phyloP scores from a whole-genome alignment of 2,888 invertebrate genomes.

The Geophilus truncorum region DNA sequence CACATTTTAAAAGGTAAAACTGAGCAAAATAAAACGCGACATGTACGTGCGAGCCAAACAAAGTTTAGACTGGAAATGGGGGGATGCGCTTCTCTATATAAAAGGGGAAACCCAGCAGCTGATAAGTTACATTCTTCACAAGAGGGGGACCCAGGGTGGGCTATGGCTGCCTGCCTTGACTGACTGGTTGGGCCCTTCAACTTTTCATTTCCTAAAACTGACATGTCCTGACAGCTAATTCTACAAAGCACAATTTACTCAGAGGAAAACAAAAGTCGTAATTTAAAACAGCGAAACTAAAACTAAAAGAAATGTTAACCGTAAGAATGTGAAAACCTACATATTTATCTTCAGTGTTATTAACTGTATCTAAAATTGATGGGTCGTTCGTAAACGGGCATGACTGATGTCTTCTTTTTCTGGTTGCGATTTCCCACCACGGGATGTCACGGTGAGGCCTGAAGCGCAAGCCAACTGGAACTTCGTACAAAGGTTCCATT shows the following conservation, averaged over 20 bases:
- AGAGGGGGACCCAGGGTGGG: background rate
- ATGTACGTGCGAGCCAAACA: background rate
- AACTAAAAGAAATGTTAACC: background rate
- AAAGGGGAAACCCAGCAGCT: constrained; percentile 18
- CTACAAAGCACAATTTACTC: background rate
- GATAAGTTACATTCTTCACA: constrained; percentile 21
- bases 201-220: background rate
- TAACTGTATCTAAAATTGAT: background rate
- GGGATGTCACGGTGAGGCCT: constrained; percentile 65
- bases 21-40: background rate
- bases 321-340: background rate
- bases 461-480: constrained; percentile 36
- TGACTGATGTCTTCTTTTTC: constrained; percentile 67
- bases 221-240: background rate
- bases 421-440: constrained; percentile 83
- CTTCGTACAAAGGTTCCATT: constrained; percentile 51
- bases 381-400: constrained; percentile 68
- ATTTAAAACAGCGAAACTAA: background rate
- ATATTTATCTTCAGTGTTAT: constrained; percentile 1
- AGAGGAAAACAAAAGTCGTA: background rate
- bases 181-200: background rate
- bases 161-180: background rate
- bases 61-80: background rate
- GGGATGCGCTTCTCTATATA: background rate
- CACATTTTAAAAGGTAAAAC: background rate